phyloP scores from a whole-genome alignment of 2,113 vertebrate species.

The Seriola aureovittata region DNA sequence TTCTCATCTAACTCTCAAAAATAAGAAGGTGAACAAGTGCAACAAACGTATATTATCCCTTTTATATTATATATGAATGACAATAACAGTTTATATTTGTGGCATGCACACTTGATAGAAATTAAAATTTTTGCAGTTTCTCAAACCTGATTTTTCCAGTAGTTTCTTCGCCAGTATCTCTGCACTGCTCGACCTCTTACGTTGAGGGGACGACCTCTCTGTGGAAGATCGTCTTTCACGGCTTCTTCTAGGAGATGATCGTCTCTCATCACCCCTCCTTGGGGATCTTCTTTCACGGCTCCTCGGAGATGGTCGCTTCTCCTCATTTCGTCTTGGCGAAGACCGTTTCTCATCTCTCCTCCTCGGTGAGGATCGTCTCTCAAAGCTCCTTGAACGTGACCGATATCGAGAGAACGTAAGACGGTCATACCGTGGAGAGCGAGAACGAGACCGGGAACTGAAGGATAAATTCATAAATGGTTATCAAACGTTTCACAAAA shows the following conservation, averaged over 20 bases:
- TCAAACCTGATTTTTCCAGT: constrained; percentile 68
- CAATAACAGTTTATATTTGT: no score
- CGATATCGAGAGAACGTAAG: neutral
- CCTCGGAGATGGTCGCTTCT: neutral
- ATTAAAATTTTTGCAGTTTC: neutral
- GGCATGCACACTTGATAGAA: no score
- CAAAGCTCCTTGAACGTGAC: constrained; percentile 39
- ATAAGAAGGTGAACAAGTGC: no score
- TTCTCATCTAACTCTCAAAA: no score
- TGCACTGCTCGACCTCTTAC: neutral
- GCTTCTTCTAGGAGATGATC: neutral
- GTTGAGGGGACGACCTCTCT: neutral
- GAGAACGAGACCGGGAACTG: constrained; percentile 59
- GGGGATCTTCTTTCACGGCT: neutral
- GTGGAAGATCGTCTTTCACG: neutral
- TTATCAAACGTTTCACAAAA: neutral
- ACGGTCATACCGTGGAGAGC: neutral
- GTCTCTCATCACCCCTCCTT: neutral
- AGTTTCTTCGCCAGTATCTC: constrained; percentile 63
- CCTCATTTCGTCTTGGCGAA: neutral
- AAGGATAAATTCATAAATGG: neutral
- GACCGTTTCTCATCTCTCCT: constrained; percentile 3
- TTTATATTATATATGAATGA: no score
- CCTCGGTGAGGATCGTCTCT: neutral
- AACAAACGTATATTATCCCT: no score